Conservation (phyloP, 2,113 vertebrate species). For the Misgurnus anguillicaudatus region DNA sequence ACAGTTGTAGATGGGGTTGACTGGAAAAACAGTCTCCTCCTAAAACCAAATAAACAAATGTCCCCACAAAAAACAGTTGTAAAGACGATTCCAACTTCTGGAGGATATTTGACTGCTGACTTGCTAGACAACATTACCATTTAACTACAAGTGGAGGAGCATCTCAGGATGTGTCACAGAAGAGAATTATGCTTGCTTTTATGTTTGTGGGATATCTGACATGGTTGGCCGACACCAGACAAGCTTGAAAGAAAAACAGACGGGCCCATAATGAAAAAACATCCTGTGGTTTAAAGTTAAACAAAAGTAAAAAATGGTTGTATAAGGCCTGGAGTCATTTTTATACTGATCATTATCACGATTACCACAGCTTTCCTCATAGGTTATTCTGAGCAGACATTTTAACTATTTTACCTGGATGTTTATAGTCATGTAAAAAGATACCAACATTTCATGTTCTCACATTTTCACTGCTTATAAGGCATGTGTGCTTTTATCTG, state of each 20-base stretch:
- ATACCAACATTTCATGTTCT: not conserved
- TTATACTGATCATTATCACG: not conserved
- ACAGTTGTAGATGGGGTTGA: constrained; percentile 87
- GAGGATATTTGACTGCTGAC: constrained; percentile 88
- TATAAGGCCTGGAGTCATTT: not conserved
- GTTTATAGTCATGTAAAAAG: constrained; percentile 5
- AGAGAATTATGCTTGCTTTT: not conserved
- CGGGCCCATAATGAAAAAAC: not conserved
- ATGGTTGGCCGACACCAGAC: constrained; percentile 13
- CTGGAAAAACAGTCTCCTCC: constrained; percentile 84
- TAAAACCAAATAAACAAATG: constrained; percentile 74
- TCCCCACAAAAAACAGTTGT: constrained; percentile 59
- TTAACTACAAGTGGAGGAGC: constrained; percentile 28
- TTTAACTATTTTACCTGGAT: not conserved
- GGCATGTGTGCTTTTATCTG: not conserved
- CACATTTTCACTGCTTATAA: too few relatives aligned
- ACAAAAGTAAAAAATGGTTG: not conserved
- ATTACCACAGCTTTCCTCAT: not conserved
- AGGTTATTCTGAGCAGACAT: constrained; percentile 1
- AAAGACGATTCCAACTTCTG: constrained; percentile 78
- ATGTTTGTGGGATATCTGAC: not conserved
- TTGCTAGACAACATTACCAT: constrained; percentile 67
- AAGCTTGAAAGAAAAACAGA: constrained; percentile 6
- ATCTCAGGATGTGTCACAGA: not conserved
- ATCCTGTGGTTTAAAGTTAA: not conserved